Base-by-base conservation (phyloP, 2,113 vertebrate species). In the Actenoides hombroni region DNA sequence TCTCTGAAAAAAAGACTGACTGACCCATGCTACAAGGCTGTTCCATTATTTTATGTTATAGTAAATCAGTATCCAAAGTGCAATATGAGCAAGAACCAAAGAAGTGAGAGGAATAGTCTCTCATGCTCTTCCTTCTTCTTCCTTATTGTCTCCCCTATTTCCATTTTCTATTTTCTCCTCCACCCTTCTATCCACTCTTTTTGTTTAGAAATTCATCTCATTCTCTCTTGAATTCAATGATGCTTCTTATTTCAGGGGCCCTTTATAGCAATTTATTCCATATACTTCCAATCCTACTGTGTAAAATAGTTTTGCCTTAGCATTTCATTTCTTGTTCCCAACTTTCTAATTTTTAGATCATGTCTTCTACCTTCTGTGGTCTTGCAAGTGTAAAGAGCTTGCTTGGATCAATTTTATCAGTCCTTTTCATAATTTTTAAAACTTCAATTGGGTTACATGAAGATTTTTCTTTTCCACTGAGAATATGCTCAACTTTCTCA, bases 181-280 rank as follows among this genome's bases (percentile, higher is more conserved):
- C 31, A 70, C 49, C 84, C 60, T 44, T 94, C 86, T 94, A 73
- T 95, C 70, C 65, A 48, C 86, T 97, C 79, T 88, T 95, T 97
- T 97, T 98, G 96, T 98, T 98, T 98, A 97, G 97, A 96, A 98
- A 97, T 98, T 97, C 95, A 95, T 95, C 93, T 94, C 54, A 96
- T 95, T 97, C 96, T 95, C 97, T 96, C 90, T 90, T 97, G 97
- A 93, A 97, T 98, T 98, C 92, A 83, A 80, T 88, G 97, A 97
- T 96, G 93, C 95, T 96, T 92, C 96, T 98, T 97, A 97, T 97
- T 98, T 97, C 96, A 92, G 98, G 98, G 95, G 90, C 60, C 76
- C 95, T 98, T 96, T 96, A 95, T 87, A 97, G 95, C 97, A 98
- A 98, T 98, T 97, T 98, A 98, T 98, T 98, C 97, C 97, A 97